These are phyloP conservation scores for Erannis defoliaria DNA, from an alignment of 2,888 invertebrate species.

Conservation along the genomic window DNA sequence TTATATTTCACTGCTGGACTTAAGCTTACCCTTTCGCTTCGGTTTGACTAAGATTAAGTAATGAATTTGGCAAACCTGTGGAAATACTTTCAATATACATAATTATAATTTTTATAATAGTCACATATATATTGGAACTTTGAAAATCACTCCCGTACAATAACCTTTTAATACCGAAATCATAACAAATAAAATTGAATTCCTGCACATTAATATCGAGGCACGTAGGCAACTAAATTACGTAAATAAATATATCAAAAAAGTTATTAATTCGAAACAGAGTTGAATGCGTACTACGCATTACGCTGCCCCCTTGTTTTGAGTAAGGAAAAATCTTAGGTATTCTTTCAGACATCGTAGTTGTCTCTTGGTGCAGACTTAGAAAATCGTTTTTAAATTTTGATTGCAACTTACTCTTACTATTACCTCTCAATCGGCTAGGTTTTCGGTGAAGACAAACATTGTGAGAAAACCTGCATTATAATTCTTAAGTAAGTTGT, in stretches of 20 bases:
- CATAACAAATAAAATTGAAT: constrained; percentile 14
- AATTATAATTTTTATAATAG: too few relatives aligned
- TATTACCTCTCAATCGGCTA: too few relatives aligned
- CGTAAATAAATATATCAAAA: constrained; percentile 40
- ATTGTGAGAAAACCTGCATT: too few relatives aligned
- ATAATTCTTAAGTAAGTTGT: too few relatives aligned
- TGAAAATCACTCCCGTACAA: background rate
- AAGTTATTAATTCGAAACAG: constrained; percentile 47
- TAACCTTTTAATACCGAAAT: constrained; percentile 2
- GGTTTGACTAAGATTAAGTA: too few relatives aligned
- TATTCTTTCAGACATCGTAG: background rate
- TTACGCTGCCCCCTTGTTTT: constrained; percentile 50
- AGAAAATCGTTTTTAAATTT: background rate
- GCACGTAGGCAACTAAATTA: constrained; percentile 6
- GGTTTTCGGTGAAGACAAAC: too few relatives aligned
- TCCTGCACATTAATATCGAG: constrained; percentile 6
- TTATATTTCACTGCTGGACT: too few relatives aligned
- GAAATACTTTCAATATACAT: too few relatives aligned
- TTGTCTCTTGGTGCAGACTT: background rate
- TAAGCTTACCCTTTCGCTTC: too few relatives aligned
- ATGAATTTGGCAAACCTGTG: background rate
- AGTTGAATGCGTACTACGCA: constrained; percentile 47
- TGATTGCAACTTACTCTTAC: too few relatives aligned
- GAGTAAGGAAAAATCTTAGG: constrained; percentile 43
- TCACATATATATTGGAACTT: background rate